Evolutionary conservation across 2,888 invertebrate species (phyloP).

Genomic region (Tenthredo livida): DNA sequence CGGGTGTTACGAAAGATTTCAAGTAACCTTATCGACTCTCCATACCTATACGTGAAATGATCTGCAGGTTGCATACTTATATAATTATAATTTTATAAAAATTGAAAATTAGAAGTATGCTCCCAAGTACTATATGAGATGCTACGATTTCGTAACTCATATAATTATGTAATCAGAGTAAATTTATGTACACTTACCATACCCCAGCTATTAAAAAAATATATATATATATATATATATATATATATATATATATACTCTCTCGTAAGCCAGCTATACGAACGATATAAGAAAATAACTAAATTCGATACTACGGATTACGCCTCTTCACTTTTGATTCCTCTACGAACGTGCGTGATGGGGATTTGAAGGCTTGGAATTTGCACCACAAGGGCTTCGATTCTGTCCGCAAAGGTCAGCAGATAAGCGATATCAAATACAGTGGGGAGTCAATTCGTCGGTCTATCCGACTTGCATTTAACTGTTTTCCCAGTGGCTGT

Average conservation of each 20-base stretch:
- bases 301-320: constrained; percentile 4
- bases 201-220: too few relatives aligned
- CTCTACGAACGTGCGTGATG: constrained; percentile 13
- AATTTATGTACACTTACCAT: too few relatives aligned
- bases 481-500: constrained; percentile 47
- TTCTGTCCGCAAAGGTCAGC: constrained; percentile 48
- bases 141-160: too few relatives aligned
- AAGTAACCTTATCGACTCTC: too few relatives aligned
- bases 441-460: not conserved
- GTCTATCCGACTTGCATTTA: constrained; percentile 33
- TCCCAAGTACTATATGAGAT: too few relatives aligned
- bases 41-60: too few relatives aligned
- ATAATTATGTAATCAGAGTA: too few relatives aligned
- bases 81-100: too few relatives aligned
- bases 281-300: not conserved
- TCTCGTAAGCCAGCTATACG: not conserved
- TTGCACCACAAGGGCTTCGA: constrained; percentile 34
- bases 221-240: not conserved
- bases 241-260: not conserved
- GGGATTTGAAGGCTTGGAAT: constrained; percentile 22
- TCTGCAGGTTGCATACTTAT: too few relatives aligned
- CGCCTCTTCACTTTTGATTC: not conserved
- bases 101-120: too few relatives aligned
- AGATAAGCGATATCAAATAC: constrained; percentile 49
- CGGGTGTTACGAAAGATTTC: too few relatives aligned